Evolutionary conservation across 1,140 invertebrate species (phyloP), one percentile per base, ranked within the genome.

Genomic region (Cotesia typhae): DNA sequence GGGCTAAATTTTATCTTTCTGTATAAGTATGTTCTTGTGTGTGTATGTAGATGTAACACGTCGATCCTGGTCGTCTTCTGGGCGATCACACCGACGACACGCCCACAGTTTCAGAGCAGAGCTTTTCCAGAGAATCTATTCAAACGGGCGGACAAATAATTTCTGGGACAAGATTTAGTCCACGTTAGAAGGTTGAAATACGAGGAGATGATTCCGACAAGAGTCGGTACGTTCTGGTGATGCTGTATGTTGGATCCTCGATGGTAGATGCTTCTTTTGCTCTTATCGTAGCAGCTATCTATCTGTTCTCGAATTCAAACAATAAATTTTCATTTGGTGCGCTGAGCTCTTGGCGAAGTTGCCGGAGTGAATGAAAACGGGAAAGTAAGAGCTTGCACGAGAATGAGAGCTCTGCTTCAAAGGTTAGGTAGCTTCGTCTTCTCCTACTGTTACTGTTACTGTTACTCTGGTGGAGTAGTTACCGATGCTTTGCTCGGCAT

Each of bases 291-390:
- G 28, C 28, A 28, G 36, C 63, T 28, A 65, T 65, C 37, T 65
- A 51, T 65, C 63, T 28, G 66, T 51, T 63, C 60, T 67, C 28
- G 66, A 12, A 55, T 67, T 67, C 35, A 51, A 37, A 6, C 66
- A 7, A 67, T 67, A 67, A 67, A 67, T 67, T 67, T 67, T 67
- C 66, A 67, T 67, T 67, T 67, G 51, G 51, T 67, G 41, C 10
- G 51, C 36, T n/a, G 53, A 41, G 63, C 63, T 65, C 63, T 51
- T 51, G 66, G 28, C 36, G 52, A 36, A 67, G 51, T 53, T 67
- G 66, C 20, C 52, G 47, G 51, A 67, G 52, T 67, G 66, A 67
- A 67, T 67, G 66, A 67, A 55, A 67, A 65, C 20, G 63, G 63
- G 12, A 51, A 65, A 65, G 63, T 65, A 65, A 65, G 63, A 65